Percentiles rank a stretch among this genome's conserved stretches.
These are phyloP conservation scores for Eira barbara DNA, from an alignment of 2,113 vertebrate genomes.

Conservation along the genomic window DNA sequence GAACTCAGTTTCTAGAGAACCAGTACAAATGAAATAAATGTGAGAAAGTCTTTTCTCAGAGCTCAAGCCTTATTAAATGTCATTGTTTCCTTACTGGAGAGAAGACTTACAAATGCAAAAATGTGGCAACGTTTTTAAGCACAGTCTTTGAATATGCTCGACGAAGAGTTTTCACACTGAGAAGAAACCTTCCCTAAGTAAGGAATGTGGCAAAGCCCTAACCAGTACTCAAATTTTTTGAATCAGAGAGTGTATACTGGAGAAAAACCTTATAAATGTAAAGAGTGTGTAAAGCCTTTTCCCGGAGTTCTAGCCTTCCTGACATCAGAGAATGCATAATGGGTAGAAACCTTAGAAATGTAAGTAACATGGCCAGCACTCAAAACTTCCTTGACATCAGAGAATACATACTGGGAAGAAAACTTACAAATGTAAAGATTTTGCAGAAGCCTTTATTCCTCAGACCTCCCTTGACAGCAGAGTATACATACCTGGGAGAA, in stretches of 20 bases:
- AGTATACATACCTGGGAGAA: not conserved
- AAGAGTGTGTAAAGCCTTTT: not conserved
- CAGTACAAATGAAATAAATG: not conserved
- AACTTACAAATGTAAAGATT: no score
- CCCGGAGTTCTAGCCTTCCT: not conserved
- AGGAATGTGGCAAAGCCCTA: not conserved
- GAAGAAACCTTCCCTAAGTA: not conserved
- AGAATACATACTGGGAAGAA: not conserved
- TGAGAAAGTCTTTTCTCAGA: not conserved
- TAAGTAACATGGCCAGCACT: not conserved
- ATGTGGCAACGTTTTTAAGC: not conserved
- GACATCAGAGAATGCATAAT: not conserved
- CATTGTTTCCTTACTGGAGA: not conserved
- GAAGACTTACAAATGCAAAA: not conserved
- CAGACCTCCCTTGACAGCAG: no score
- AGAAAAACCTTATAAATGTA: not conserved
- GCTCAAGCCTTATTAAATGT: not conserved
- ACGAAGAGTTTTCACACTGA: not conserved
- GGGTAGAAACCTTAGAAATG: not conserved
- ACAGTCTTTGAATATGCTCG: not conserved
- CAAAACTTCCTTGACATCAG: not conserved
- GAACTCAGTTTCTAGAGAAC: not conserved
- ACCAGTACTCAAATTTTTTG: not conserved
- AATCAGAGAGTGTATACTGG: not conserved
- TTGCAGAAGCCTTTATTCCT: no score